phyloP scores from a whole-genome alignment of 30 jellyfish, hydroid and myxozoan genomes.

The Aurelia coerulea region DNA sequence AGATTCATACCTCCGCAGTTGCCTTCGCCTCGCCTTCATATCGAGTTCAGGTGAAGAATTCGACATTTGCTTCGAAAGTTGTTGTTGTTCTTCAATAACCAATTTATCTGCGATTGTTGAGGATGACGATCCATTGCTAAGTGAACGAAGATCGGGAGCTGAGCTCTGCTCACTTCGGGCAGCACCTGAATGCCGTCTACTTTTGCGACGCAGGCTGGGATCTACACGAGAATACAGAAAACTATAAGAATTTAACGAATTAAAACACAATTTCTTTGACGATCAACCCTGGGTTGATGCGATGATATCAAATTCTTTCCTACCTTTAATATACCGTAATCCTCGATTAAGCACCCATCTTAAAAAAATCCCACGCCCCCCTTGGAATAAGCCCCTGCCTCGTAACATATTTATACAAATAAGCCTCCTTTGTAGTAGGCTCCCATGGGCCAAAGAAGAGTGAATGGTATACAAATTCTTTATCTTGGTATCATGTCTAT shows the following conservation, averaged over 20 bases:
- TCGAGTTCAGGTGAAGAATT: constrained; percentile 84
- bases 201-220: constrained; percentile 73
- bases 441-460: too few species aligned
- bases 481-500: too few species aligned
- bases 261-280: not conserved
- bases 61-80: constrained; percentile 75
- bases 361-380: too few species aligned
- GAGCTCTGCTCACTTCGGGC: constrained; percentile 69
- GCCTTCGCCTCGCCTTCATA: constrained; percentile 76
- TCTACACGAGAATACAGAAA: constrained; percentile 5
- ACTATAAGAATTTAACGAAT: not conserved
- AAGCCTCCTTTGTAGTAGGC: too few species aligned
- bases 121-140: constrained; percentile 77
- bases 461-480: too few species aligned
- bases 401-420: too few species aligned
- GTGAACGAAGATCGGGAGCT: constrained; percentile 71
- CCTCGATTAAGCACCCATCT: too few species aligned
- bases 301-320: too few species aligned
- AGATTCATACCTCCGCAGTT: constrained; percentile 72
- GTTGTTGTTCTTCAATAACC: constrained; percentile 46
- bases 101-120: constrained; percentile 44
- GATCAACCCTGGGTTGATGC: too few species aligned
- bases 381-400: too few species aligned
- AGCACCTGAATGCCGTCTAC: constrained; percentile 87
- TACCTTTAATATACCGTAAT: too few species aligned